Conservation (phyloP, 1,140 invertebrate genomes). For the Trigoniulus corallinus region DNA sequence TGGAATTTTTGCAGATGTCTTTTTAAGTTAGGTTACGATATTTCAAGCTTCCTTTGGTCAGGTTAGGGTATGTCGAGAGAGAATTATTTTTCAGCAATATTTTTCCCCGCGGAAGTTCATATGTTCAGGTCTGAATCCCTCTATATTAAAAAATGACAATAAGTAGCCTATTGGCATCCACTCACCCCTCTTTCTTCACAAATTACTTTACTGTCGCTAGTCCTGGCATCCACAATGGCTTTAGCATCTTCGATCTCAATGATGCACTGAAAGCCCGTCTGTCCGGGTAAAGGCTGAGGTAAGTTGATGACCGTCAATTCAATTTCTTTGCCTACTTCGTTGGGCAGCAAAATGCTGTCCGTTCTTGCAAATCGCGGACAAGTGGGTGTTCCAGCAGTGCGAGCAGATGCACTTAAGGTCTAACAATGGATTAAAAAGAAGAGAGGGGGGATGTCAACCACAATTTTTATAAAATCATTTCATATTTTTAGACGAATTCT, state of each 20-base stretch:
- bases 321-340: slow-evolving; percentile 75
- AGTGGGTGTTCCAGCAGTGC: slow-evolving; percentile 38
- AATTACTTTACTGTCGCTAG: slow-evolving; percentile 65
- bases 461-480: slow-evolving; percentile 32
- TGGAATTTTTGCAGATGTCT: no score
- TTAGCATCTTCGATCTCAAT: slow-evolving; percentile 78
- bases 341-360: slow-evolving; percentile 57
- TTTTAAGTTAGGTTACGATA: no score
- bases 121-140: no score
- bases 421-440: neutral
- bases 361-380: slow-evolving; percentile 59
- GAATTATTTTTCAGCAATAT: no score
- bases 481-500: slow-evolving; percentile 15
- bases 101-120: no score
- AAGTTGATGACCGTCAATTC: slow-evolving; percentile 75
- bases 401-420: neutral
- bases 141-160: no score
- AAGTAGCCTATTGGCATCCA: no score
- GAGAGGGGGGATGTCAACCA: no score
- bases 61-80: no score
- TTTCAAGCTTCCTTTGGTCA: no score
- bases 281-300: slow-evolving; percentile 42
- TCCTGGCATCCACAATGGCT: slow-evolving; percentile 66
- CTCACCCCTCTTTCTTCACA: slow-evolving; percentile 73
- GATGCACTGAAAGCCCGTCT: slow-evolving; percentile 76